Conservation (phyloP, 2,888 invertebrate genomes). For the Chloroclysta siterata region DNA sequence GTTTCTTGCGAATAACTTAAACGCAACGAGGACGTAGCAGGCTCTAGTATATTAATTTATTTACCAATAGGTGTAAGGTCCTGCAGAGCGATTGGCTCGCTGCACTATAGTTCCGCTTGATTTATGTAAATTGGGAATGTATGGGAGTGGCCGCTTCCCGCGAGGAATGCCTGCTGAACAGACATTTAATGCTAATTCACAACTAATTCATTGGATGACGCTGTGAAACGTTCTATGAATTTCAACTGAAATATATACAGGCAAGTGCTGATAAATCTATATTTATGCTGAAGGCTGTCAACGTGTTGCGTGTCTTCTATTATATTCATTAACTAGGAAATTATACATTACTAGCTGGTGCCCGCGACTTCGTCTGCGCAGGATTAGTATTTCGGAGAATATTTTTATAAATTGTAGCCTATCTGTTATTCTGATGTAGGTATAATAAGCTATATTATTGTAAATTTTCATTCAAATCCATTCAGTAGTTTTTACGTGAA, state of each 20-base stretch:
- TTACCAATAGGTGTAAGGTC: slow-evolving; percentile 56
- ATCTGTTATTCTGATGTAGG: too few species aligned
- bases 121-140: slow-evolving; percentile 68
- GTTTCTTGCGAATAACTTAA: slow-evolving; percentile 33
- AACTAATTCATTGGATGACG: slow-evolving; percentile 32
- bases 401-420: too few species aligned
- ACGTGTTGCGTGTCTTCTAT: background rate
- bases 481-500: too few species aligned
- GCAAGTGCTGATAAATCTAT: slow-evolving; percentile 9
- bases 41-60: slow-evolving; percentile 49
- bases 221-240: slow-evolving; percentile 13
- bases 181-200: slow-evolving; percentile 37
- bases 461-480: too few species aligned
- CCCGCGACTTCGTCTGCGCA: too few species aligned
- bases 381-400: too few species aligned
- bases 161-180: slow-evolving; percentile 51
- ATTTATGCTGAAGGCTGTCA: slow-evolving; percentile 9
- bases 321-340: slow-evolving; percentile 6
- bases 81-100: slow-evolving; percentile 47
- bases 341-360: slow-evolving; percentile 6
- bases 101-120: slow-evolving; percentile 54
- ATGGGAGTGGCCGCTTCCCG: slow-evolving; percentile 42
- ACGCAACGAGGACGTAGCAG: slow-evolving; percentile 33
- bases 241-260: slow-evolving; percentile 18
- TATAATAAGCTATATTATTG: too few species aligned